Conservation (phyloP, 92 coral and sea anemone genomes). For the Virgularia gustaviana region DNA sequence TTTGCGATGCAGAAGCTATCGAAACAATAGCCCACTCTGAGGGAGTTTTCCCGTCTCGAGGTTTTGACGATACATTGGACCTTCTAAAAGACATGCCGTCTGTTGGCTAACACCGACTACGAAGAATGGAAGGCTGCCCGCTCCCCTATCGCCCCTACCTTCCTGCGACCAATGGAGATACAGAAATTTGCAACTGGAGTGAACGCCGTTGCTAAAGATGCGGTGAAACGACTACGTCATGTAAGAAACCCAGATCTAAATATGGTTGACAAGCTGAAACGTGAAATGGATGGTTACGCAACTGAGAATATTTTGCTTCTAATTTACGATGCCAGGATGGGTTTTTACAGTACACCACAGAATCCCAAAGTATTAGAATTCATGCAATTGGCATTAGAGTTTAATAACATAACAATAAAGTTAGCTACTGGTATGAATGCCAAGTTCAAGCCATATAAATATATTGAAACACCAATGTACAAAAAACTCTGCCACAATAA, state of each 20-base stretch:
- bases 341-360: neutral
- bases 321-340: neutral
- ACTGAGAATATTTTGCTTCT: neutral
- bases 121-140: neutral
- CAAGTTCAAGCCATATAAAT: too few relatives aligned
- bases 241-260: neutral
- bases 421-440: neutral
- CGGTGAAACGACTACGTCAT: neutral
- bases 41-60: neutral
- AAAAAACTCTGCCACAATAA: neutral
- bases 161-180: slow-evolving; percentile 2
- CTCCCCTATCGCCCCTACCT: slow-evolving; percentile 1
- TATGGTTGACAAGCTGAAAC: neutral
- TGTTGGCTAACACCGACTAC: neutral
- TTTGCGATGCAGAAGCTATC: slow-evolving; percentile 43
- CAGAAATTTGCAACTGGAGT: slow-evolving; percentile 1
- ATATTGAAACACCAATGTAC: neutral
- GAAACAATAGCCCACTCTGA: neutral
- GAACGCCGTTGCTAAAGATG: neutral
- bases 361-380: neutral
- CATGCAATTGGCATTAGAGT: neutral
- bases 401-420: neutral
- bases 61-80: too few relatives aligned
- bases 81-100: neutral
- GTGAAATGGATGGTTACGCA: neutral